Evolutionary conservation across 2,113 vertebrate species (phyloP), one percentile per base, ranked within the genome.

Genomic region (Hyperoodon ampullatus): DNA sequence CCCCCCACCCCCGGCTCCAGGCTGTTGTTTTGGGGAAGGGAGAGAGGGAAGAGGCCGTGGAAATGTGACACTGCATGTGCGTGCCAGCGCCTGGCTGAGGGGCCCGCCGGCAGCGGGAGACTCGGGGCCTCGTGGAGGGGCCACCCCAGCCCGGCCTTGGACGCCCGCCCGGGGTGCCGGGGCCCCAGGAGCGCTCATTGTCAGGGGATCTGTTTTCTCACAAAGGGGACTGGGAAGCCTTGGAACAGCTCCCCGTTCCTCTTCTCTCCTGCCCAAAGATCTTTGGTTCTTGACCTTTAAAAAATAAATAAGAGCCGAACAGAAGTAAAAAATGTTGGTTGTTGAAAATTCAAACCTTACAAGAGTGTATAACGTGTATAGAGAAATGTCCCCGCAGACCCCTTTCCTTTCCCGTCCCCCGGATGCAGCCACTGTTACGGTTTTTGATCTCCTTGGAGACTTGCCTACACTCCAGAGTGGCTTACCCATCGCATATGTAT

Each of bases 201-300:
- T 68, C 78, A 58, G 72, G 55, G 80, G 92, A 84, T 95, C 94
- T 2, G 42, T 94, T 93, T 96, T 71, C 90, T 89, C 47, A 28
- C 50, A 3, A 3, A 3, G 50, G 72, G 30, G 5, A 9, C 42
- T 30, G 55, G 68, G 26, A 58, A 30, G 81, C 68, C 83, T 60
- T 72, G 70, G 89, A 13, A 26, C 14, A 11, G 90, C 78, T 83
- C 74, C 78, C 26, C 6, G 4, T 42, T 61, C 63, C 84, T 84
- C 63, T 28, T 58, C 77, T 72, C 23, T 74, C 35, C 66, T 78
- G 24, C 44, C 53, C 7, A 0, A 24, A 42, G 53, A 13, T 33
- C 50, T 72, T 47, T 23, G 30, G 42, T 75, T 85, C 72, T 61
- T 28, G 28, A 11, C 50, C n/a, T 89, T 75, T 9, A 60, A n/a